Evolutionary conservation across 1,140 invertebrate genomes (phyloP), one percentile per base, ranked within the genome.

Genomic region (Drosophila seguyi): DNA sequence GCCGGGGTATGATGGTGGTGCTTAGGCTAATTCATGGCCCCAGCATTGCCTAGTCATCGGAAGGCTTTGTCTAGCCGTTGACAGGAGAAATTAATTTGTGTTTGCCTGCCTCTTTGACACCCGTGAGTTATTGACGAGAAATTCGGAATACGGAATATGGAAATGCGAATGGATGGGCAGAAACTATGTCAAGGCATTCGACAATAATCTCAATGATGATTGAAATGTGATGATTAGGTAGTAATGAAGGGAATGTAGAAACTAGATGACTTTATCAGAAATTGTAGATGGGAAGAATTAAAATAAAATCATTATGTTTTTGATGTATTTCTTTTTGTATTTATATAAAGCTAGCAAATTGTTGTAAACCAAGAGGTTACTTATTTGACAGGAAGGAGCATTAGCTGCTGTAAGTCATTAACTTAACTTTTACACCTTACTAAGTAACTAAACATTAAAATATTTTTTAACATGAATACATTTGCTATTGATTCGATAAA

Each of bases 61-160:
- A 65, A 53, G 47, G 62, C 75, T 56, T 67, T 76, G 73, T 77
- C 62, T 77, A 76, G 62, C 48, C 47, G 74, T 47, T 68, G 74
- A 77, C 73, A 77, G 62, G 29, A 41, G 62, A 77, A 76, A 77
- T 77, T 68, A 76, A 77, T 77, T 77, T 77, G 73, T 68, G 52
- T 72, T 71, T 72, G 44, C 44, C 4, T 50, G 53, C 42, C 42
- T 41, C 29, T 18, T 72, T 71, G 68, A 38, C 66, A 72, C 14
- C 27, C 44, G n/a, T 59, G 66, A 59, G 36, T 36, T 72, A 72
- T 72, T 71, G 66, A 72, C 36, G 42, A 34, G 6, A 38, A 25
- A 47, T 65, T 25, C 34, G 16, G 20, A 66, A 38, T 18, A 38
- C 27, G 61, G 27, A 52, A 29, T 56, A 71, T 57, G 68, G 13